A percentile compares a stretch with the other conserved stretches of the same genome.
These are phyloP conservation scores for Macrostomum lignano DNA, from an alignment of 1,140 invertebrate species.

Conservation along the genomic window DNA sequence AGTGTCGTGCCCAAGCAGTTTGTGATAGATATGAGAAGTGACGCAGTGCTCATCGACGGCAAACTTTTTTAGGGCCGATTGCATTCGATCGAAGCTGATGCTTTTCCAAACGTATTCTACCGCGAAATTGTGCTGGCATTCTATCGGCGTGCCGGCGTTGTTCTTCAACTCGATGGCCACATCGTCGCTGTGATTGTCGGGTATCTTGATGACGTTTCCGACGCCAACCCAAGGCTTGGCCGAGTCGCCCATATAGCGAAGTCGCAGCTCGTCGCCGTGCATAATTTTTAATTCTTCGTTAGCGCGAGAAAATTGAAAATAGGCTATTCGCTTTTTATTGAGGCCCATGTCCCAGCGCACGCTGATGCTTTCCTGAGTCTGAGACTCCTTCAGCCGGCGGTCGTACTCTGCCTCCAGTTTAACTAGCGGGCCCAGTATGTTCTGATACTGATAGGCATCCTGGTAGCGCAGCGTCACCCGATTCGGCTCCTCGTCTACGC, in stretches of 20 bases:
- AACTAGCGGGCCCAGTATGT: slow-evolving; percentile 83
- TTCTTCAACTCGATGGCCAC: slow-evolving; percentile 81
- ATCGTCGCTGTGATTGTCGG: slow-evolving; percentile 91
- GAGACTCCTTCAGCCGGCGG: slow-evolving; percentile 80
- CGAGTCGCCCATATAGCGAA: slow-evolving; percentile 68
- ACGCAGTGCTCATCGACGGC: slow-evolving; percentile 81
- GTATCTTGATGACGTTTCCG: slow-evolving; percentile 85
- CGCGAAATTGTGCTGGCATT: slow-evolving; percentile 74
- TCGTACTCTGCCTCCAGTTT: slow-evolving; percentile 95
- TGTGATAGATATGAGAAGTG: slow-evolving; percentile 84
- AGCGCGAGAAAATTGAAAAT: slow-evolving; percentile 83
- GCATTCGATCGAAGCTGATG: slow-evolving; percentile 94
- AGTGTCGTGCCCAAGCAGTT: slow-evolving; percentile 73
- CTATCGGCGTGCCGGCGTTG: slow-evolving; percentile 42
- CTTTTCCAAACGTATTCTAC: slow-evolving; percentile 99
- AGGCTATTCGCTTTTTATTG: slow-evolving; percentile 82
- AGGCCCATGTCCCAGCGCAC: slow-evolving; percentile 90
- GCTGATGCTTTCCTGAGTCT: slow-evolving; percentile 89
- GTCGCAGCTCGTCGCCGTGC: slow-evolving; percentile 82
- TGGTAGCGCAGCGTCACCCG: slow-evolving; percentile 50
- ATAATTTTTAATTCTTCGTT: slow-evolving; percentile 97
- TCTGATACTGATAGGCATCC: slow-evolving; percentile 94
- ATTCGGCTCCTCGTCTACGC: slow-evolving; percentile 79
- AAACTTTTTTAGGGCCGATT: slow-evolving; percentile 66
- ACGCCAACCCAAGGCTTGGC: slow-evolving; percentile 68